phyloP scores from a whole-genome alignment of 2,888 invertebrate species.

The Drosophila subquinaria region DNA sequence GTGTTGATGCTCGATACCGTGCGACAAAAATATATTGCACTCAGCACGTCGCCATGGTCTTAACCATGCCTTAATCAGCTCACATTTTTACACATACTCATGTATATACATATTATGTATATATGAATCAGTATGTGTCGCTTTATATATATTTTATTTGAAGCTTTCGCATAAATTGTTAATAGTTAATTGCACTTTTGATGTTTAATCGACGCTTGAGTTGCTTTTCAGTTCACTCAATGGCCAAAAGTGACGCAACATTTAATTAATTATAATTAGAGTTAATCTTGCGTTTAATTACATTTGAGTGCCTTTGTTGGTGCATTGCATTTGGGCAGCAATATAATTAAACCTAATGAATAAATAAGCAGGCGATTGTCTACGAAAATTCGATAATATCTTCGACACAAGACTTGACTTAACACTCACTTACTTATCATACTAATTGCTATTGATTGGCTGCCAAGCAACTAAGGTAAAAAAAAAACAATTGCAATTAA shows the following conservation, averaged over 20 bases:
- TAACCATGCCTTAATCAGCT: slow-evolving; percentile 59
- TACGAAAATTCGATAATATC: slow-evolving; percentile 55
- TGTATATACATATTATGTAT: neutral
- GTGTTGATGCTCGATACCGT: slow-evolving; percentile 29
- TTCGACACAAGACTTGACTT: slow-evolving; percentile 4
- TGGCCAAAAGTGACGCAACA: slow-evolving; percentile 46
- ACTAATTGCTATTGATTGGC: slow-evolving; percentile 40
- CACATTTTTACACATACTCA: slow-evolving; percentile 13
- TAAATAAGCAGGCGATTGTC: slow-evolving; percentile 52
- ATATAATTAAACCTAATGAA: slow-evolving; percentile 67
- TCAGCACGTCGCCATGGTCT: slow-evolving; percentile 30
- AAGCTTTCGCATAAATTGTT: slow-evolving; percentile 52
- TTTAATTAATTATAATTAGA: slow-evolving; percentile 79
- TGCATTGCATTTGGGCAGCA: slow-evolving; percentile 23
- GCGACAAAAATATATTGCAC: slow-evolving; percentile 22
- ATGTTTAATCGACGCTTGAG: slow-evolving; percentile 41
- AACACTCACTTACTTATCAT: slow-evolving; percentile 10
- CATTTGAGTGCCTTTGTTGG: slow-evolving; percentile 69
- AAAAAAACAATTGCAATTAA: neutral
- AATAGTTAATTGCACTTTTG: slow-evolving; percentile 74
- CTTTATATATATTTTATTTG: slow-evolving; percentile 24
- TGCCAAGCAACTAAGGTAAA: neutral
- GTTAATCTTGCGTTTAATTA: slow-evolving; percentile 78
- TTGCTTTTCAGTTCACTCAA: slow-evolving; percentile 37
- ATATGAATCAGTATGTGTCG: neutral